Conservation (phyloP, 2,113 vertebrate species). For the Caracal caracal region DNA sequence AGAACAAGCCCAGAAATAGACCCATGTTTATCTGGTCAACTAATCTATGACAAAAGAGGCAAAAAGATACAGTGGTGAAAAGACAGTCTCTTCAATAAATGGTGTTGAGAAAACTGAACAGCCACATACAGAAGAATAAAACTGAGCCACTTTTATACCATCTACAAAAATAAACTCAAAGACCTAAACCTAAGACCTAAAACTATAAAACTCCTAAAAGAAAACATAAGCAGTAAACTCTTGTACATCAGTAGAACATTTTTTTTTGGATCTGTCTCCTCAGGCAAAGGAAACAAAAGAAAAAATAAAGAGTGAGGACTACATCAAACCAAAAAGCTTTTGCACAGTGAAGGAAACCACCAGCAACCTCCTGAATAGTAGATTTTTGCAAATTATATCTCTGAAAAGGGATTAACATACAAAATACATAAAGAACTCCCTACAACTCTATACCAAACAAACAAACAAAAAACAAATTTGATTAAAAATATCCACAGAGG, state of each 20-base stretch:
- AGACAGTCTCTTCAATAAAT: not conserved
- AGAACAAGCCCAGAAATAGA: not conserved
- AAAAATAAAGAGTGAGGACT: not conserved
- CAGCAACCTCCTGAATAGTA: not conserved
- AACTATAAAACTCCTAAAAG: not conserved
- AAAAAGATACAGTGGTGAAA: not conserved
- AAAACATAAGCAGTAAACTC: not conserved
- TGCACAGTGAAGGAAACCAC: not conserved
- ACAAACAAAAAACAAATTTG: not conserved
- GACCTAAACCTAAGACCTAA: not conserved
- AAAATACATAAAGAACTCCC: not conserved
- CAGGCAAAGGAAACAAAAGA: not conserved
- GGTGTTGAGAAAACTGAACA: not conserved
- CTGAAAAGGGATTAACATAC: not conserved
- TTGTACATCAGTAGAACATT: not conserved
- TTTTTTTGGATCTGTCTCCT: not conserved
- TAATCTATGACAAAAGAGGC: not conserved
- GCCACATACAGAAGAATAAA: not conserved
- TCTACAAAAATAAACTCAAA: not conserved
- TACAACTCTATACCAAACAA: not conserved
- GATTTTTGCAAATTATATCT: not conserved
- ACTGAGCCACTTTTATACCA: not conserved
- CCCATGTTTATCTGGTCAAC: not conserved
- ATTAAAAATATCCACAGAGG: not conserved
- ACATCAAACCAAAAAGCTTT: not conserved